Percentiles rank a stretch among this genome's conserved stretches.
Evolutionary conservation across 2,113 vertebrate species (phyloP).

Genomic region (Rhinichthys klamathensis): DNA sequence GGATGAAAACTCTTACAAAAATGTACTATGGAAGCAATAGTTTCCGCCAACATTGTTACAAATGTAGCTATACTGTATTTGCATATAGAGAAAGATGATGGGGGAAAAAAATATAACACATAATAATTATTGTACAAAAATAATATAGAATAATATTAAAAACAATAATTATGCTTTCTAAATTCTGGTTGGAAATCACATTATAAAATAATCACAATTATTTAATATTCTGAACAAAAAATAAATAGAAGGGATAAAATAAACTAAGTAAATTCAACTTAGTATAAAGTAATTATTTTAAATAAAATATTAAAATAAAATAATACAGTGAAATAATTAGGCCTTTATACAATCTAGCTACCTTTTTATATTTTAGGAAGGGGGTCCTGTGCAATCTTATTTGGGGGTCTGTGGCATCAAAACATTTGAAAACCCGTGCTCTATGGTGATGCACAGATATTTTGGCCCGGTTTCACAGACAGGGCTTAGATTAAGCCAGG

Average conservation of each 20-base stretch:
- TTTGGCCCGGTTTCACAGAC: neutral
- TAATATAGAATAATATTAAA: neutral
- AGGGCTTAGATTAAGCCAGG: no score
- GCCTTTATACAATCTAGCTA: neutral
- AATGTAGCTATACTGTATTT: neutral
- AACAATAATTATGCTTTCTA: neutral
- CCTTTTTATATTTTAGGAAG: neutral
- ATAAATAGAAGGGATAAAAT: no score
- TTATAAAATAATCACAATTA: neutral
- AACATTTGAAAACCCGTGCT: neutral
- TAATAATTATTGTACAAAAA: neutral
- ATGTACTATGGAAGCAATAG: neutral
- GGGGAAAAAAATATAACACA: neutral
- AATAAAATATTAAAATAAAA: no score
- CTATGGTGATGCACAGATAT: neutral
- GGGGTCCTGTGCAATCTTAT: neutral
- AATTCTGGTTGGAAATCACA: neutral
- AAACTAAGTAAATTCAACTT: neutral
- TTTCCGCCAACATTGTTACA: neutral
- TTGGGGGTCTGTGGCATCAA: neutral
- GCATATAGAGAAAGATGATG: neutral
- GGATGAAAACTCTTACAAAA: neutral
- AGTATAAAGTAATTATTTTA: neutral
- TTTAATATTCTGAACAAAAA: neutral
- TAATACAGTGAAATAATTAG: no score